Evolutionary conservation across 2,888 invertebrate genomes (phyloP).

Genomic region (Pedicia rivosa): DNA sequence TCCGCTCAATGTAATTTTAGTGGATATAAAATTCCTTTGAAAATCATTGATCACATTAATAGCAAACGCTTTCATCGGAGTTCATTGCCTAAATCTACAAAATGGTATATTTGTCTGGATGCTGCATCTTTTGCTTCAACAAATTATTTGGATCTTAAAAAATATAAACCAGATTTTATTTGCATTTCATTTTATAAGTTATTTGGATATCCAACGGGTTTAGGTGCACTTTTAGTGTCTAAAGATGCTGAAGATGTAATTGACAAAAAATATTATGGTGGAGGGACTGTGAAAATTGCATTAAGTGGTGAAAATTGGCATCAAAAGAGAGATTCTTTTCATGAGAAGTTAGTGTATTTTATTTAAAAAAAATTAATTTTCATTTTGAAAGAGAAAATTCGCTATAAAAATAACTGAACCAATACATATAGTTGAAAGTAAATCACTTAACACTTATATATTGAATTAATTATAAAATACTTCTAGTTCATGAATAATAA

Average conservation of each 20-base stretch:
- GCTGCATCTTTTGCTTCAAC: slow-evolving; percentile 71
- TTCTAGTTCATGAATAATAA: no score
- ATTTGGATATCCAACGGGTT: slow-evolving; percentile 86
- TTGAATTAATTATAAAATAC: no score
- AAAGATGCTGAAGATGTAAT: slow-evolving; percentile 28
- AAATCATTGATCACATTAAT: slow-evolving; percentile 49
- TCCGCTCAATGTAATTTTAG: slow-evolving; percentile 94
- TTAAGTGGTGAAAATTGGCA: slow-evolving; percentile 55
- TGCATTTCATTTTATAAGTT: slow-evolving; percentile 93
- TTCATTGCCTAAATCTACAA: slow-evolving; percentile 10
- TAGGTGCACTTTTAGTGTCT: slow-evolving; percentile 72
- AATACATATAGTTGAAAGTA: no score
- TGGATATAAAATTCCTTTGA: slow-evolving; percentile 74
- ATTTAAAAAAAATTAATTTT: no score
- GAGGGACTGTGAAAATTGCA: slow-evolving; percentile 82
- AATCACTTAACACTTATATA: no score
- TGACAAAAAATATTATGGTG: slow-evolving; percentile 68
- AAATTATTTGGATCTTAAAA: slow-evolving; percentile 55
- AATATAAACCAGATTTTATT: slow-evolving; percentile 71
- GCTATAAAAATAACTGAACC: no score
- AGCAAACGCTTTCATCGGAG: slow-evolving; percentile 19
- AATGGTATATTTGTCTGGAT: slow-evolving; percentile 69
- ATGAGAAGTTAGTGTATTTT: slow-evolving; percentile 52
- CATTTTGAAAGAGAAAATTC: no score
- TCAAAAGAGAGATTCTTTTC: slow-evolving; percentile 45